Base-by-base conservation (phyloP, 2,113 vertebrate species). In the Anseranas semipalmata region DNA sequence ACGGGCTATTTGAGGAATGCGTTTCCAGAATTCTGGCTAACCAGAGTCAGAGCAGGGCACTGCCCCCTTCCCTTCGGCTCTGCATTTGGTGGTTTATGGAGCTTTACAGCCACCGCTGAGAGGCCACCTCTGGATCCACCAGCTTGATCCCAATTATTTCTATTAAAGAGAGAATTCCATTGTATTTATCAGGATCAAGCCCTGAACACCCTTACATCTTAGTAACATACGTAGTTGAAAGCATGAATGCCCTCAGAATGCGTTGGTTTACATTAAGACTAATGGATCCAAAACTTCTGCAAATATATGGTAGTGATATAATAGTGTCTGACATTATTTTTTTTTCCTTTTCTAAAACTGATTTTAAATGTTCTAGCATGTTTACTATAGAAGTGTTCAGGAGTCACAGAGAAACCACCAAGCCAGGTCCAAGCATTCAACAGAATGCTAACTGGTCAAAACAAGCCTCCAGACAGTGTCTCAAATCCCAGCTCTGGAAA, bases 401-500 rank as follows among this genome's bases (percentile, higher is more conserved):
- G n/a, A 90, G 52, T 24, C 84, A 50, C 15, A 75, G 22, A 81
- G 24, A 72, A 84, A 52, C 37, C 37, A 59, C 46, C 52, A 35
- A 81, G 45, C 33, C 58, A 85, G 1, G 62, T 75, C 58, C 56
- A 68, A 56, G 76, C n/a, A 67, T 43, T 72, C 58, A 59, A 13
- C 17, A 77, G 78, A 94, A 87, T n/a, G 22, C 39, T 52, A 72
- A 75, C 66, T 73, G 35, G 35, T 81, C 24, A 76, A 87, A 89
- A 53, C 2, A 60, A 78, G 60, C 81, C 87, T 79, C 75, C 67
- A 67, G 68, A 91, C 24, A 85, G 62, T 66, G 78, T 39, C 60
- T 94, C 24, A 82, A 60, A 79, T 65, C 82, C 70, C 91, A 94
- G 33, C 66, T 92, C 84, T 75, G 52, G 70, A 85, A 75, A 68